Conservation (phyloP, 2,113 vertebrate genomes). For the Scomber colias region DNA sequence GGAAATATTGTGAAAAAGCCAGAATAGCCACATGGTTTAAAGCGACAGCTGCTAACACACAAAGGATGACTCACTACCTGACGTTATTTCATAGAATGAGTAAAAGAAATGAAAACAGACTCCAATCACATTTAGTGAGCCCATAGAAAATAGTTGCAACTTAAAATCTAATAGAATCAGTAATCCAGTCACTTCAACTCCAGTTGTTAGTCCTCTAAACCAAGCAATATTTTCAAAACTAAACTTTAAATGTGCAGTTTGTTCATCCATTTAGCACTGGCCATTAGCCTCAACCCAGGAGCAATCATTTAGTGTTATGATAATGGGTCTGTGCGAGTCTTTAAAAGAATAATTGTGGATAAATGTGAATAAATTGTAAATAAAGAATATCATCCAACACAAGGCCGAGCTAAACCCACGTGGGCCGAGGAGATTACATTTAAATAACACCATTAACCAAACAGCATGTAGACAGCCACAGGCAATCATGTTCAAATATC, state of each 20-base stretch:
- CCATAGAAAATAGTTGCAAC: not conserved
- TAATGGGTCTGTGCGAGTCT: not conserved
- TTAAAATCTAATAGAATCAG: not conserved
- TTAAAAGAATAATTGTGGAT: not conserved
- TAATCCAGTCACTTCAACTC: no score
- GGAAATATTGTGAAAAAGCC: slow-evolving; percentile 31
- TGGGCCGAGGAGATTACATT: not conserved
- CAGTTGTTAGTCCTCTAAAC: not conserved
- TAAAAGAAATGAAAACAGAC: not conserved
- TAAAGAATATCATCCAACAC: not conserved
- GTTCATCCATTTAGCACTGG: not conserved
- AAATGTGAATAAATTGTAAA: no score
- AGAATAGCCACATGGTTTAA: slow-evolving; percentile 17
- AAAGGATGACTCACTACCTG: slow-evolving; percentile 2
- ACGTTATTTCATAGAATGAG: not conserved
- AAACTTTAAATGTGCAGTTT: no score
- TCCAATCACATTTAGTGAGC: not conserved
- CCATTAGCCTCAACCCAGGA: not conserved
- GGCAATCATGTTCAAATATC: no score
- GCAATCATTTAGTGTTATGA: not conserved
- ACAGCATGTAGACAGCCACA: not conserved
- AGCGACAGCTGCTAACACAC: slow-evolving; percentile 40
- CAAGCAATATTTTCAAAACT: not conserved
- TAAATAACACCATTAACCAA: not conserved
- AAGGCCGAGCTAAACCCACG: not conserved